These are phyloP conservation scores for Propithecus coquereli DNA, from an alignment of 2,113 vertebrate species.

Conservation along the genomic window DNA sequence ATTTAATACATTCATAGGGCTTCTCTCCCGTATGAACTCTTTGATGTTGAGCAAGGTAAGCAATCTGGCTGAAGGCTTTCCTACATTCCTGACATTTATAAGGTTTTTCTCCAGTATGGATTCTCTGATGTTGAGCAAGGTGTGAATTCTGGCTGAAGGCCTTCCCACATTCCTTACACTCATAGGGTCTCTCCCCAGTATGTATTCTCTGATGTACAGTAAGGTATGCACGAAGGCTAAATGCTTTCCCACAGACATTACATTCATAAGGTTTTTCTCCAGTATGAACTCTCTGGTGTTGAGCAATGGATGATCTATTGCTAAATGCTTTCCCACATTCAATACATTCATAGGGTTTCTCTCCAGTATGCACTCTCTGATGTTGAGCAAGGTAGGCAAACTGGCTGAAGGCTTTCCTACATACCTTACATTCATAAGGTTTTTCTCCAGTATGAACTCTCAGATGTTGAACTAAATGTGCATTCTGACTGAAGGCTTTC, in stretches of 20 bases:
- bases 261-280: conserved; percentile 77
- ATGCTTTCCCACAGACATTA: conserved; percentile 70
- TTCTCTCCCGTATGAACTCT: conserved; percentile 75
- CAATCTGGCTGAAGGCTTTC: conserved; percentile 71
- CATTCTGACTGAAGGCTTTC: conserved; percentile 75
- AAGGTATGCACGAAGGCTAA: conserved; percentile 71
- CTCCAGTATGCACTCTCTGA: conserved; percentile 75
- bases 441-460: conserved; percentile 78
- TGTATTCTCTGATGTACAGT: conserved; percentile 73
- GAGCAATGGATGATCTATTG: conserved; percentile 75
- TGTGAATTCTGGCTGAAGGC: conserved; percentile 73
- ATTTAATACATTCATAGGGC: conserved; percentile 74
- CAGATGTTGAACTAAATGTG: conserved; percentile 73
- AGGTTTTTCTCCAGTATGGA: conserved; percentile 72
- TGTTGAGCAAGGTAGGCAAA: conserved; percentile 73
- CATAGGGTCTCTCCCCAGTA: conserved; percentile 67
- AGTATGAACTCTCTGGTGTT: conserved; percentile 76
- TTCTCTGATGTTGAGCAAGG: conserved; percentile 71
- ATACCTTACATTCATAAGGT: conserved; percentile 76
- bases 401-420: conserved; percentile 76
- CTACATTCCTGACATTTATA: conserved; percentile 71
- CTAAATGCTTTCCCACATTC: conserved; percentile 76
- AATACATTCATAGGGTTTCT: conserved; percentile 77
- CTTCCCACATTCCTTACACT: conserved; percentile 73
- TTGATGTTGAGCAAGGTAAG: conserved; percentile 68